A percentile compares a stretch with the other conserved stretches of the same genome.
phyloP scores from a whole-genome alignment of 2,888 invertebrate species.

The Volucella zonaria region DNA sequence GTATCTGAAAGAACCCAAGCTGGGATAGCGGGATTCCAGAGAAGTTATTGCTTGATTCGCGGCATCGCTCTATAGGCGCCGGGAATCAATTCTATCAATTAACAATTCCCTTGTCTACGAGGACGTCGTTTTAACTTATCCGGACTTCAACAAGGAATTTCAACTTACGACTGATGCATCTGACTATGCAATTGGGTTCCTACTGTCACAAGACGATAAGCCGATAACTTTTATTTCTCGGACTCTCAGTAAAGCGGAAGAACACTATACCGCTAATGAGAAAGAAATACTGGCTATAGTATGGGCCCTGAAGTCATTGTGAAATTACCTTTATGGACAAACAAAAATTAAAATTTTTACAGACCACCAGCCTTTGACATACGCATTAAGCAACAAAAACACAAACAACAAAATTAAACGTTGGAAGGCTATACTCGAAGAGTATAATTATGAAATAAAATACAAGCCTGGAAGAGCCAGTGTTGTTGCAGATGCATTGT shows the following conservation, averaged over 20 bases:
- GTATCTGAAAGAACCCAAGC: too few relatives aligned
- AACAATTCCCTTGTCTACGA: not conserved
- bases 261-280: constrained; percentile 47
- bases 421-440: constrained; percentile 66
- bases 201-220: constrained; percentile 75
- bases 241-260: constrained; percentile 52
- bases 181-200: constrained; percentile 75
- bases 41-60: too few relatives aligned
- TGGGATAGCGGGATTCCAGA: too few relatives aligned
- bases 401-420: constrained; percentile 46
- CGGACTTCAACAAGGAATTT: constrained; percentile 35
- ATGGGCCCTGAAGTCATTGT: constrained; percentile 44
- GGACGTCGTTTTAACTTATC: constrained; percentile 13
- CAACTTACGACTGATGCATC: constrained; percentile 76
- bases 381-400: constrained; percentile 46
- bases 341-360: constrained; percentile 32
- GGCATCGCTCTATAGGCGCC: too few relatives aligned
- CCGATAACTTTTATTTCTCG: constrained; percentile 40
- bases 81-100: too few relatives aligned
- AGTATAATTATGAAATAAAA: constrained; percentile 53
- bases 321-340: constrained; percentile 52
- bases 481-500: constrained; percentile 54
- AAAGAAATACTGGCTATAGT: constrained; percentile 60
- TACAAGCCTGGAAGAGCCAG: constrained; percentile 57
- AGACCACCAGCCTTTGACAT: constrained; percentile 39